Conservation (phyloP, 2,797 vertebrate species). For the Coilia nasus region DNA sequence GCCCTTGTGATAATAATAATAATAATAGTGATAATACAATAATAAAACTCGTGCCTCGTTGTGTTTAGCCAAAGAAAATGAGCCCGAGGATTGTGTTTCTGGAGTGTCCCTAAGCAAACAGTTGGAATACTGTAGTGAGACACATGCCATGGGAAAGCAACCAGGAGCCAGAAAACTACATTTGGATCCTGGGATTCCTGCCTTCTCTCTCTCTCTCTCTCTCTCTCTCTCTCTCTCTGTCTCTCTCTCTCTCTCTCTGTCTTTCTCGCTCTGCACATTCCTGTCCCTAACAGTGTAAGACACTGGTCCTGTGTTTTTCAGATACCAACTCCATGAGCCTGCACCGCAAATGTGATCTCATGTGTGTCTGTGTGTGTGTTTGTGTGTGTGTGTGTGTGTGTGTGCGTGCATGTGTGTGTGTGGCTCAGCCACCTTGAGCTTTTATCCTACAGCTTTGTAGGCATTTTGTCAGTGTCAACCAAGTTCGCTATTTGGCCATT, state of each 20-base stretch:
- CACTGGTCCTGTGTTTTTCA: too few species aligned
- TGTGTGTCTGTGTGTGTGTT: too few species aligned
- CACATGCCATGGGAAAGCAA: too few species aligned
- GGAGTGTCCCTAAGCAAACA: neutral
- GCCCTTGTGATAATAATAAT: neutral
- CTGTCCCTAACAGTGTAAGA: neutral
- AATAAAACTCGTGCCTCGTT: neutral
- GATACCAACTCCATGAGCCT: too few species aligned
- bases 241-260: neutral
- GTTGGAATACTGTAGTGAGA: too few species aligned
- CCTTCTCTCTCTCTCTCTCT: neutral
- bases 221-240: neutral
- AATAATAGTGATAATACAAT: neutral
- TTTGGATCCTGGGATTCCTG: neutral
- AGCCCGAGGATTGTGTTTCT: neutral
- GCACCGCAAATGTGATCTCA: too few species aligned
- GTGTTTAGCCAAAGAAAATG: slow-evolving; percentile 5
- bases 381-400: neutral
- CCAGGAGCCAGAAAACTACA: neutral
- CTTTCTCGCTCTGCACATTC: neutral
- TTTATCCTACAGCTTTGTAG: neutral
- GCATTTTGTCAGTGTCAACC: neutral
- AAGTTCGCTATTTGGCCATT: neutral
- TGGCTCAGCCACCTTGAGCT: neutral
- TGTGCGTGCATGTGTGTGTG: neutral